These are phyloP conservation scores for Ooceraea biroi DNA, from an alignment of 1,140 invertebrate genomes.

Conservation along the genomic window DNA sequence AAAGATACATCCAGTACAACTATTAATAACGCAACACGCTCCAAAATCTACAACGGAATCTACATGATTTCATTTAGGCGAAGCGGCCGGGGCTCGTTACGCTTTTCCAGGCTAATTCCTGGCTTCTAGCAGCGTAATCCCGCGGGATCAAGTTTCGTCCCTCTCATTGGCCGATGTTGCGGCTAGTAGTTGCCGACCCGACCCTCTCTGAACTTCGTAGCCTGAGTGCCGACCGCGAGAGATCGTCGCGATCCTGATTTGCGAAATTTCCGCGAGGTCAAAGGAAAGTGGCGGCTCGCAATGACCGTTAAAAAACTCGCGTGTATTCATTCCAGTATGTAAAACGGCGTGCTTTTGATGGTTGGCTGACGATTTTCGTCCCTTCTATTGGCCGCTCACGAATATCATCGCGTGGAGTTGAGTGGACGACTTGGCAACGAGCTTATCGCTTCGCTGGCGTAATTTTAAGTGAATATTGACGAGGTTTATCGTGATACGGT, in stretches of 20 bases:
- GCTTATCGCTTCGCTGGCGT: background rate
- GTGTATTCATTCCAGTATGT: background rate
- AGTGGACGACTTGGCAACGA: background rate
- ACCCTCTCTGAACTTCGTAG: conserved; percentile 23
- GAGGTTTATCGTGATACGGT: conserved; percentile 9
- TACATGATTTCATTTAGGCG: conserved; percentile 49
- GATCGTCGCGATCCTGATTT: conserved; percentile 9
- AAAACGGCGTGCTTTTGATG: background rate
- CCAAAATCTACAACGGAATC: conserved; percentile 29
- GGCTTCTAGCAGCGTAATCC: conserved; percentile 54
- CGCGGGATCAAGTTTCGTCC: conserved; percentile 50
- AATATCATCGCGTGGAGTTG: background rate
- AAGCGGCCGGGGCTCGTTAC: conserved; percentile 41
- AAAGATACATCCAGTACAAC: background rate
- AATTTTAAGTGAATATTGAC: conserved; percentile 40
- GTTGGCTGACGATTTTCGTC: background rate
- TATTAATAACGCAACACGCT: background rate
- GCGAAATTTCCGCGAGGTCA: conserved; percentile 2
- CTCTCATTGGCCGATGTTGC: conserved; percentile 51
- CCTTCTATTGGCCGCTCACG: background rate
- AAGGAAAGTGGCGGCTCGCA: background rate
- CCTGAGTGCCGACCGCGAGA: background rate
- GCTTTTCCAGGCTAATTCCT: conserved; percentile 50
- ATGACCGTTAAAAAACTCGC: background rate
- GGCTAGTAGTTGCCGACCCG: conserved; percentile 16